phyloP scores from a whole-genome alignment of 1,140 invertebrate species.

The Lordiphosa stackelbergi region DNA sequence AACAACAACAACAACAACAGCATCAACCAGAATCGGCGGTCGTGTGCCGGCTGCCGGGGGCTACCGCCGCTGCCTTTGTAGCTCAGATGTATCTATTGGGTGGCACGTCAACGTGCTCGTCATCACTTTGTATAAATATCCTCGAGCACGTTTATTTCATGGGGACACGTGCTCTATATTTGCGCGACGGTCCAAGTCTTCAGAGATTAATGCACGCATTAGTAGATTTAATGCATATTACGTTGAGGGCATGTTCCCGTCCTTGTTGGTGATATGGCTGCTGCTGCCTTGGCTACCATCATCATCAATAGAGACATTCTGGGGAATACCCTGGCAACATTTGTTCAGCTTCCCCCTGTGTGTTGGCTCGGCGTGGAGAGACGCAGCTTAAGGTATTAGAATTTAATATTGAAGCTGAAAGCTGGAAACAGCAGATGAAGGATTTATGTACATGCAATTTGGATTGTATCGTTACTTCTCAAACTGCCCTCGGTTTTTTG shows the following conservation, averaged over 20 bases:
- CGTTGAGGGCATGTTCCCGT: constrained; percentile 31
- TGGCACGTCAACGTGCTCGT: constrained; percentile 52
- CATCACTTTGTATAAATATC: constrained; percentile 76
- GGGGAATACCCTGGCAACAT: constrained; percentile 62
- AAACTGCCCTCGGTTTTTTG: constrained; percentile 32
- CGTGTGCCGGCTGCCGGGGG: constrained; percentile 37
- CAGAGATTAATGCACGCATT: constrained; percentile 77
- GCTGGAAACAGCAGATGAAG: constrained; percentile 20
- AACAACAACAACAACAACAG: constrained; percentile 42
- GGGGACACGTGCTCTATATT: constrained; percentile 67
- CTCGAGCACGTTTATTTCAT: constrained; percentile 72
- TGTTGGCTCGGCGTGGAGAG: not conserved
- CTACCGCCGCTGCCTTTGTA: constrained; percentile 23
- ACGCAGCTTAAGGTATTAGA: constrained; percentile 24
- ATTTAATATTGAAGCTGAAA: constrained; percentile 31
- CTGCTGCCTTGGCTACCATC: constrained; percentile 47
- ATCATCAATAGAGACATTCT: constrained; percentile 68
- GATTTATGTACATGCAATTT: not conserved
- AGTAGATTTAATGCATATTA: constrained; percentile 77
- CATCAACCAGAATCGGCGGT: constrained; percentile 26
- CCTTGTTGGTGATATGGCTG: not conserved
- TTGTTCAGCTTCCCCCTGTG: constrained; percentile 3
- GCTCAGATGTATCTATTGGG: constrained; percentile 11
- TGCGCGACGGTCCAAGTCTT: constrained; percentile 53
- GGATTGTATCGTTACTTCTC: not conserved